These are phyloP conservation scores for Ganaspis brasiliensis DNA, from an alignment of 2,888 invertebrate species.

Conservation along the genomic window DNA sequence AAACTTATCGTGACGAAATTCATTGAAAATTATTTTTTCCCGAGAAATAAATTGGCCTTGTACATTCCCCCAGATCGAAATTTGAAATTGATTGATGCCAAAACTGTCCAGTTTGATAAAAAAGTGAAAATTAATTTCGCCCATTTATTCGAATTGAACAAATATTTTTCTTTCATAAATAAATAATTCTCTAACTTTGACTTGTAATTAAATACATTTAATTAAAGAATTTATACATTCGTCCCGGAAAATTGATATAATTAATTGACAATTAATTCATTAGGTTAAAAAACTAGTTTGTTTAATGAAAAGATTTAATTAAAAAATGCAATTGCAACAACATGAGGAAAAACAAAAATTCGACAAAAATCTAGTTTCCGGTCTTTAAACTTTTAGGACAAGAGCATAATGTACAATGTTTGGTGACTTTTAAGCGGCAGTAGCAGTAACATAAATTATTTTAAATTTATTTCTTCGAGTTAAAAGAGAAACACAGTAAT, in stretches of 20 bases:
- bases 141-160: not conserved
- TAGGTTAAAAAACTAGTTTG: too few relatives aligned
- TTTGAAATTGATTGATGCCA: slow-evolving; percentile 8
- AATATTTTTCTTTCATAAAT: not conserved
- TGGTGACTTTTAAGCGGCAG: slow-evolving; percentile 6
- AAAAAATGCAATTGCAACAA: too few relatives aligned
- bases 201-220: too few relatives aligned
- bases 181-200: not conserved
- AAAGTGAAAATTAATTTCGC: not conserved
- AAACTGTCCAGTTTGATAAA: not conserved
- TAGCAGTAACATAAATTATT: slow-evolving; percentile 24
- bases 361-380: too few relatives aligned
- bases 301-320: too few relatives aligned
- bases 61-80: not conserved
- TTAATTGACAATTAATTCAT: too few relatives aligned
- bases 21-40: not conserved
- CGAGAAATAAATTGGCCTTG: not conserved
- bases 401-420: not conserved
- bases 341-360: too few relatives aligned
- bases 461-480: slow-evolving; percentile 30
- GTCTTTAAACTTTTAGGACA: not conserved
- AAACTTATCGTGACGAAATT: slow-evolving; percentile 9
- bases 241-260: too few relatives aligned
- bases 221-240: too few relatives aligned
- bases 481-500: slow-evolving; percentile 34